Evolutionary conservation across 2,797 vertebrate genomes (phyloP).

Genomic region (Lepus oiostolus): DNA sequence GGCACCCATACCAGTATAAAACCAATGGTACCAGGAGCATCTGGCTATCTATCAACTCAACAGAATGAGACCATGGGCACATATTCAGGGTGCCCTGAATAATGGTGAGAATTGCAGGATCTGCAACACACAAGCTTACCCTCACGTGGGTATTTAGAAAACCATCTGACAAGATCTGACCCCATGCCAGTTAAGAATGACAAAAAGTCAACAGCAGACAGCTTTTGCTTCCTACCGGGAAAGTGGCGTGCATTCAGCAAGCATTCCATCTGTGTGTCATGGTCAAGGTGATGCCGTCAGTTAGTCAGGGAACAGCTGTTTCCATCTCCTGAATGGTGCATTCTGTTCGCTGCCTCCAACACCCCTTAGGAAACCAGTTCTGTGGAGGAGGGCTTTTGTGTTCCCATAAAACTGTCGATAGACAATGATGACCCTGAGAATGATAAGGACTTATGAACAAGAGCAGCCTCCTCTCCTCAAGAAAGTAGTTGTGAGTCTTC

Average conservation of each 20-base stretch:
- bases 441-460: neutral
- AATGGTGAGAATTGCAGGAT: neutral
- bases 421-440: neutral
- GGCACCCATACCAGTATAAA: neutral
- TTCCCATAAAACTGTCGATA: neutral
- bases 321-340: neutral
- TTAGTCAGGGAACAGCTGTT: neutral
- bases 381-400: neutral
- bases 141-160: neutral
- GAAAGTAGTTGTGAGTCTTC: neutral
- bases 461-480: neutral
- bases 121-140: neutral
- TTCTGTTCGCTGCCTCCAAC: neutral
- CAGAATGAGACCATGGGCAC: neutral
- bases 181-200: neutral
- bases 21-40: neutral
- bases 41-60: neutral
- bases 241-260: neutral
- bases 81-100: neutral
- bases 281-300: neutral
- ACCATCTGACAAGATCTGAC: neutral
- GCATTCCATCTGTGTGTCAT: accelerated
- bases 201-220: neutral
- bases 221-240: neutral
- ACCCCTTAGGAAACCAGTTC: conserved; percentile 18